These are phyloP conservation scores for Brachyistius frenatus DNA, from an alignment of 2,113 vertebrate species.

Conservation along the genomic window DNA sequence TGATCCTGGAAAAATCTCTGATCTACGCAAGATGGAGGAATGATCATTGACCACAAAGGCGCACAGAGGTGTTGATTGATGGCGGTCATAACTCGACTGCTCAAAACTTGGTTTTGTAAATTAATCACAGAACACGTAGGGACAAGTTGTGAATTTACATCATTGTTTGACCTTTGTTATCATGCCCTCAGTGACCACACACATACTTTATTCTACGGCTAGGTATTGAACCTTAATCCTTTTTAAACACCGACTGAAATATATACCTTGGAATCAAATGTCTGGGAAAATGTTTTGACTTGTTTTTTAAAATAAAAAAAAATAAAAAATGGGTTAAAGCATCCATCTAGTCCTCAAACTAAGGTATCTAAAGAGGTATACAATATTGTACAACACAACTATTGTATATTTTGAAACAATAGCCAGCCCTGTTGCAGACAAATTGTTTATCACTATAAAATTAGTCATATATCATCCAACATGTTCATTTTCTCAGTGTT, in stretches of 20 bases:
- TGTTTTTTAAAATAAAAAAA: no score
- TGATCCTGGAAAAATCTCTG: constrained; percentile 67
- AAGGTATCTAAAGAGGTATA: no score
- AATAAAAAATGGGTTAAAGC: no score
- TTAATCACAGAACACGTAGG: constrained; percentile 45
- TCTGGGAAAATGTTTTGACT: no score
- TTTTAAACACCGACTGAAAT: not conserved
- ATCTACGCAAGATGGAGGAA: constrained; percentile 33
- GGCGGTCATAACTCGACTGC: not conserved
- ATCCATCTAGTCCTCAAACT: no score
- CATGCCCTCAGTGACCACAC: not conserved
- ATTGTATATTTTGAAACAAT: no score
- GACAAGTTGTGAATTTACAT: not conserved
- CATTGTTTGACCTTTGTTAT: constrained; percentile 7
- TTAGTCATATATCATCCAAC: no score
- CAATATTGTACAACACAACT: no score
- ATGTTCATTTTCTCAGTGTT: no score
- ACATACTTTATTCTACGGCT: not conserved
- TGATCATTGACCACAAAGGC: constrained; percentile 44
- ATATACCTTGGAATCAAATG: not conserved
- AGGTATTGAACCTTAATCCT: not conserved
- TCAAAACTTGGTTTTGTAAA: constrained; percentile 12
- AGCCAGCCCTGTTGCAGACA: no score
- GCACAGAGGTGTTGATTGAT: constrained; percentile 12
- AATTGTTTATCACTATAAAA: no score